Percentiles rank a stretch among this genome's conserved stretches.
phyloP scores from a whole-genome alignment of 2,113 vertebrate genomes.

The Psammodynastes pulverulentus region DNA sequence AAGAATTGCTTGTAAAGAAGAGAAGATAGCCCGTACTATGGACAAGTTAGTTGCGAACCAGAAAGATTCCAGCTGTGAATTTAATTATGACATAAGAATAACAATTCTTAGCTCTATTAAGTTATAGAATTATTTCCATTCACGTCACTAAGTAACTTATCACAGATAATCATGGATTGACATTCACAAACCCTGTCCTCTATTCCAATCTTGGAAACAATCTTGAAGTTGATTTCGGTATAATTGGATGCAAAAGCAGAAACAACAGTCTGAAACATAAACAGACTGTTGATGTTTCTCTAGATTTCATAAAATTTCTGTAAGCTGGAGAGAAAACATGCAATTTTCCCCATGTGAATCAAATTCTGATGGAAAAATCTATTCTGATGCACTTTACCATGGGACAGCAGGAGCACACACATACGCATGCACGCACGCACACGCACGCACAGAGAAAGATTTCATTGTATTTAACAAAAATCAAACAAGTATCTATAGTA shows the following conservation, averaged over 20 bases:
- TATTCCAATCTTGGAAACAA: background rate
- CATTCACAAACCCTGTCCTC: background rate
- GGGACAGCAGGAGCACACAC: background rate
- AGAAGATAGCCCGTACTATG: background rate
- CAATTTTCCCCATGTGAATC: slow-evolving; percentile 1
- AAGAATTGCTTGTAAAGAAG: background rate
- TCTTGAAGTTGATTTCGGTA: background rate
- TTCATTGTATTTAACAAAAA: slow-evolving; percentile 37
- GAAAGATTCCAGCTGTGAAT: background rate
- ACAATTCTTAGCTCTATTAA: background rate
- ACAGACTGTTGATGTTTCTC: slow-evolving; percentile 23
- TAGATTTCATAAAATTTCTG: background rate
- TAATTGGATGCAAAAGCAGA: background rate
- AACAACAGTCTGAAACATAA: rapidly evolving
- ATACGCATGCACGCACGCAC: background rate
- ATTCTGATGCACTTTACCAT: background rate
- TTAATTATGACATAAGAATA: background rate
- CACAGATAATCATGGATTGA: background rate
- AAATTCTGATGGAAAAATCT: slow-evolving; percentile 26
- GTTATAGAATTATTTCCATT: background rate
- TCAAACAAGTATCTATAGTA: slow-evolving; percentile 31
- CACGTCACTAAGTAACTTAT: background rate
- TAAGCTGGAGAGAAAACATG: background rate
- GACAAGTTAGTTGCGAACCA: background rate
- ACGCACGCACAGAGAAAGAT: slow-evolving; percentile 32